These are phyloP conservation scores for Alcedo quadribrachys DNA, from an alignment of 2,797 vertebrate genomes.

Conservation along the genomic window DNA sequence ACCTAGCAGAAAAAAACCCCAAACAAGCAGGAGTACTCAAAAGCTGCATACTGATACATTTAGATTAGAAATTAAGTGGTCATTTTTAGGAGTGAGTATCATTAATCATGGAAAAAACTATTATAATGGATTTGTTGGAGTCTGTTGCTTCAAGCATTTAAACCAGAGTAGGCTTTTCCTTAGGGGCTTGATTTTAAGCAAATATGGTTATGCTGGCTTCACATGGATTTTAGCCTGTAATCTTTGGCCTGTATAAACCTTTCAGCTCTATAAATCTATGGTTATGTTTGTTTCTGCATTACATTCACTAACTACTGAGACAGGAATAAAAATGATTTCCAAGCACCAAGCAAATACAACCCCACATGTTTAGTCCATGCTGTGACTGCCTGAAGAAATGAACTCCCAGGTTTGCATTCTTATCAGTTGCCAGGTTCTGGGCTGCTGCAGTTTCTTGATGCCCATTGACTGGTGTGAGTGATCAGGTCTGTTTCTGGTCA, in stretches of 20 bases:
- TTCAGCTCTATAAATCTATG: background rate
- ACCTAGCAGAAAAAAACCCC: background rate
- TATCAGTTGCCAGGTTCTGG: background rate
- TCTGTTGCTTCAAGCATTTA: background rate
- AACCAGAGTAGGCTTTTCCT: background rate
- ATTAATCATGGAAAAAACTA: background rate
- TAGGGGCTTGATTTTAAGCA: background rate
- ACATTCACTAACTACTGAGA: background rate
- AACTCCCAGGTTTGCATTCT: background rate
- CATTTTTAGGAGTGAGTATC: background rate
- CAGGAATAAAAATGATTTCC: background rate
- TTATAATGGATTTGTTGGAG: background rate
- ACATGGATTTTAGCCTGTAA: background rate
- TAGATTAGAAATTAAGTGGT: background rate
- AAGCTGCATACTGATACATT: background rate
- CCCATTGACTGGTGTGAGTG: background rate
- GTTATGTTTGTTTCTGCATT: background rate
- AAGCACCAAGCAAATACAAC: background rate
- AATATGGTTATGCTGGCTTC: background rate
- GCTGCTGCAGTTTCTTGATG: background rate
- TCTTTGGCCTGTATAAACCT: background rate
- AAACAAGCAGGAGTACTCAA: background rate
- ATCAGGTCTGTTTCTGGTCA: background rate
- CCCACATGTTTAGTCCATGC: background rate
- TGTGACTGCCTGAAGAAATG: background rate